Percentiles rank a stretch among this genome's conserved stretches.
phyloP scores from a whole-genome alignment of 2,113 vertebrate species.

The Sisor rabdophorus region DNA sequence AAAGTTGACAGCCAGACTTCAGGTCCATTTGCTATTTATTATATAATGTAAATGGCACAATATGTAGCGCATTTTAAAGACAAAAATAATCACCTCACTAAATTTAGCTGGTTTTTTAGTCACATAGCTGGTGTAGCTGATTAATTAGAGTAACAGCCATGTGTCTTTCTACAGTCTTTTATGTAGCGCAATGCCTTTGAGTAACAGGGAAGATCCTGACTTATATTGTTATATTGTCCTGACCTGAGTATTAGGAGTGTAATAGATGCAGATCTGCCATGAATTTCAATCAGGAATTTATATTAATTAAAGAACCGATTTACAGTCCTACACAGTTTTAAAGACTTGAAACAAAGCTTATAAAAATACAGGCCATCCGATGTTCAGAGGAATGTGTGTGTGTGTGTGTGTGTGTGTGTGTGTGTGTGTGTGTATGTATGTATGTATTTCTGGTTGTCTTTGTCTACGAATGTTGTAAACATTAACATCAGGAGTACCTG shows the following conservation, averaged over 20 bases:
- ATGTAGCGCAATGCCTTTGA: conserved; percentile 27
- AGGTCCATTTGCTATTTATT: neutral
- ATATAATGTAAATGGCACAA: conserved; percentile 29
- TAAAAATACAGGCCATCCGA: neutral
- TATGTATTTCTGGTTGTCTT: conserved; percentile 20
- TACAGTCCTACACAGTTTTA: neutral
- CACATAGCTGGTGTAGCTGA: conserved; percentile 18
- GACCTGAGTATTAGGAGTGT: neutral
- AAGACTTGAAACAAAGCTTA: neutral
- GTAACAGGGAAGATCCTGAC: neutral
- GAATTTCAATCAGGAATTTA: conserved; percentile 30
- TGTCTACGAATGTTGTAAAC: conserved; percentile 16
- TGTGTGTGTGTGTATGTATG: conserved; percentile 26
- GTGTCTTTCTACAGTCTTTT: neutral
- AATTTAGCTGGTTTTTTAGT: neutral
- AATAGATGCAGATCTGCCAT: conserved; percentile 10
- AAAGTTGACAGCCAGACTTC: too few species aligned
- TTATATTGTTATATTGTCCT: conserved; percentile 5
- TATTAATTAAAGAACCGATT: conserved; percentile 8
- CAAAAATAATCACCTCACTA: conserved; percentile 1
- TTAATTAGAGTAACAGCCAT: conserved; percentile 12
- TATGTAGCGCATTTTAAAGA: conserved; percentile 44
- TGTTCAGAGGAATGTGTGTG: conserved; percentile 1
- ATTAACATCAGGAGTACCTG: conserved; percentile 14
- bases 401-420: neutral